phyloP scores from a whole-genome alignment of 2,797 vertebrate genomes.

The Hafferia zeledoni region DNA sequence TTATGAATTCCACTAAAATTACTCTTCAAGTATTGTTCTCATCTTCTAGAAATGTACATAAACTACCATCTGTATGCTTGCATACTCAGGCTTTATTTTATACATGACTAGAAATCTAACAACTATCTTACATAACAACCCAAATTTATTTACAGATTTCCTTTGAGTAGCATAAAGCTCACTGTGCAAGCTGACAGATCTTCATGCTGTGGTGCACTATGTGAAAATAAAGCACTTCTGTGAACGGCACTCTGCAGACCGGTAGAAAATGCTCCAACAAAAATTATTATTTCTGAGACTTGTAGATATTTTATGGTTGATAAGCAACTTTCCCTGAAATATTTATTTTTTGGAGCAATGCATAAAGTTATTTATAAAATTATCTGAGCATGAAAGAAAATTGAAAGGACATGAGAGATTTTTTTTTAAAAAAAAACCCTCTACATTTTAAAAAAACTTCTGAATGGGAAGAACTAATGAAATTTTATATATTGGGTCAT shows the following conservation, averaged over 20 bases:
- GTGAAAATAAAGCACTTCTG: neutral
- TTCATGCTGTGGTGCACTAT: neutral
- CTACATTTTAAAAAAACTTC: fast-evolving
- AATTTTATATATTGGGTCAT: neutral
- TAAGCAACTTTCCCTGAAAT: neutral
- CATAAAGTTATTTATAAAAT: neutral
- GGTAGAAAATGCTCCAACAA: neutral
- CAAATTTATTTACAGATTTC: neutral
- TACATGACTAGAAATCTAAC: neutral
- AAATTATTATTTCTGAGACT: neutral
- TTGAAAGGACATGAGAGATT: neutral
- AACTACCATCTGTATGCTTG: neutral
- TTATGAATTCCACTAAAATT: neutral
- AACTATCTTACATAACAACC: neutral
- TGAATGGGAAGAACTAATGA: neutral
- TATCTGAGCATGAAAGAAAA: neutral
- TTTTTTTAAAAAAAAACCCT: neutral
- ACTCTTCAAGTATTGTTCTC: neutral
- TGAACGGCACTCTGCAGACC: neutral
- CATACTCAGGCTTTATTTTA: neutral
- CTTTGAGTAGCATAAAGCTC: neutral
- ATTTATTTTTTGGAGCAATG: neutral
- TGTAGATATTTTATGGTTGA: neutral
- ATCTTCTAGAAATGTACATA: conserved; percentile 36
- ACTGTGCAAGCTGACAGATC: neutral